Base-by-base conservation (phyloP, 2,888 invertebrate species). In the Oeneis ivallda region DNA sequence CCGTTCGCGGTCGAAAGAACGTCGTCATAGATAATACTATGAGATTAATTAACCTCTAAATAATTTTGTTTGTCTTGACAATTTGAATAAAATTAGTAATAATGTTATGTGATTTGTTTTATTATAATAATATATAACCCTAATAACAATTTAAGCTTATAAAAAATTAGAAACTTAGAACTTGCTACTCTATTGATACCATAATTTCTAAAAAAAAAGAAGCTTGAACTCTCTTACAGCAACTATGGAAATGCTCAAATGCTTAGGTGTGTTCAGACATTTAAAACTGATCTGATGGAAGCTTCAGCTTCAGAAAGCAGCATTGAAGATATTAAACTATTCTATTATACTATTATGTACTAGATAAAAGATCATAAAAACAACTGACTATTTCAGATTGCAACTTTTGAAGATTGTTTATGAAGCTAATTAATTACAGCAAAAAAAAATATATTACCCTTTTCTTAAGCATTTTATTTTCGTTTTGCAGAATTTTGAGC, bases 1-100 rank as follows among this genome's bases (percentile, higher is more conserved):
- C 52, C 74, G 86, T 43, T 87, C 87, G 54, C 83, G 89, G 47
- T 89, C 89, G 1, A 81, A 80, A 70, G 91, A 91, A 62, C 88
- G 90, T 61, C 89, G 89, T 72, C 76, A 83, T 71, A 91, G 86
- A 90, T 92, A 89, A 83, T 86, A 76, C 70, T 72, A 76, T 71
- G 70, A 75, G 68, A 66, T 34, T 57, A 43, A 79, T 80, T 71
- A 82, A 9, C 9, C 10, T 39, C 19, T n/a, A n/a, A 17, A 19
- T 19, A 8, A 11, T 56, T 56, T 19, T 41, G 56, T 56, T 56
- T 41, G 56, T 41, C 41, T 41, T 56, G 41, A 56, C 39, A 56
- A 11, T 56, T 50, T 69, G 75, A 78, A 75, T 77, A 75, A 75
- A 81, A 80, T 72, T 85, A 86, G 84, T 77, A 73, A 76, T 82